phyloP scores from a whole-genome alignment of 1,140 invertebrate species.

The Ruditapes philippinarum region DNA sequence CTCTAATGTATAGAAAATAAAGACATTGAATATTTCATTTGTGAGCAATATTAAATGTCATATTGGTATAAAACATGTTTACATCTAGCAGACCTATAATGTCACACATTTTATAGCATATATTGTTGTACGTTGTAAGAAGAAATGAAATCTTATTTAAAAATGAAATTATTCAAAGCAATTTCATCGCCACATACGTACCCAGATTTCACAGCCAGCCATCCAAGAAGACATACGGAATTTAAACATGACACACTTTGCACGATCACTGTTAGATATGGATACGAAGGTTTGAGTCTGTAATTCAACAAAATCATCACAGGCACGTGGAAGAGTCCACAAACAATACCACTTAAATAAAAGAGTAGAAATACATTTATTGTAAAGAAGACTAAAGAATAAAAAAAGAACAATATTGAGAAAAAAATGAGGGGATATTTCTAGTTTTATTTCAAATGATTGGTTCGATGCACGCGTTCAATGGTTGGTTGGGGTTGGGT shows the following conservation, averaged over 20 bases:
- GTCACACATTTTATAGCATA: too few species aligned
- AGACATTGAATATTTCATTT: too few species aligned
- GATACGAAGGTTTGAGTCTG: slow-evolving; percentile 41
- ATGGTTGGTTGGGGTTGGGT: neutral
- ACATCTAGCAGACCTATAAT: too few species aligned
- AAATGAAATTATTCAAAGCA: too few species aligned
- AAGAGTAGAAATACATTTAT: neutral
- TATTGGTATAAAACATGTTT: too few species aligned
- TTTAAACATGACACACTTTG: slow-evolving; percentile 68
- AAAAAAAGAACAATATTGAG: too few species aligned
- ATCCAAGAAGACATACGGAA: slow-evolving; percentile 71
- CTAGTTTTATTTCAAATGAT: neutral
- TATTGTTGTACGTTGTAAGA: too few species aligned
- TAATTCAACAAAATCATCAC: slow-evolving; percentile 71
- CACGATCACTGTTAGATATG: slow-evolving; percentile 65
- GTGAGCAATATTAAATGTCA: too few species aligned
- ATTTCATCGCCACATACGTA: too few species aligned
- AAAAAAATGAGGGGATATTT: neutral
- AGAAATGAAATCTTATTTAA: too few species aligned
- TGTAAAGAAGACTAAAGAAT: too few species aligned
- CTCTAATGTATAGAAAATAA: too few species aligned
- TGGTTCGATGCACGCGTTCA: neutral
- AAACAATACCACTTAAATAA: slow-evolving; percentile 72
- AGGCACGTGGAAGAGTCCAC: slow-evolving; percentile 76
- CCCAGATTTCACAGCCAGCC: slow-evolving; percentile 74